Conservation (phyloP, 2,888 invertebrate species). For the Lumbricus terrestris region DNA sequence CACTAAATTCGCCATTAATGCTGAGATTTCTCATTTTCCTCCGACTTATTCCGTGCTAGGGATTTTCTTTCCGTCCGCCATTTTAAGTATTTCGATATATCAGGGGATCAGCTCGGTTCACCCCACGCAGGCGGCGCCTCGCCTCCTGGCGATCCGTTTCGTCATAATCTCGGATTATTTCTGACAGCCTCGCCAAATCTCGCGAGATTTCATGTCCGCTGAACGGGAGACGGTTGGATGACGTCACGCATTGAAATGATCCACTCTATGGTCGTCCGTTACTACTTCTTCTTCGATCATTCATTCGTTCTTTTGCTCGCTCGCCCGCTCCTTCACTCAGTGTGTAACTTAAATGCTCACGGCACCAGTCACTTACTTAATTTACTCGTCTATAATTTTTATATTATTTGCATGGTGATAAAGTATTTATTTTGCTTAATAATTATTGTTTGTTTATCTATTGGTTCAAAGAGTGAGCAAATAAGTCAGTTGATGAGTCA, state of each 20-base stretch:
- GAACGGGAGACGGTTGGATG: background rate
- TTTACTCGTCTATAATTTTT: too few species aligned
- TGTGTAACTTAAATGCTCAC: too few species aligned
- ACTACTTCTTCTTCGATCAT: too few species aligned
- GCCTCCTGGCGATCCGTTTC: background rate
- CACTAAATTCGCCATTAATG: background rate
- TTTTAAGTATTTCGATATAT: background rate
- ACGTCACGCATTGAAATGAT: background rate
- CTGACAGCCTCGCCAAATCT: background rate
- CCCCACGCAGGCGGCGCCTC: background rate
- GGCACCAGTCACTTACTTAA: too few species aligned
- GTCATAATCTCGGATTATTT: slow-evolving; percentile 4
- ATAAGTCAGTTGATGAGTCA: too few species aligned
- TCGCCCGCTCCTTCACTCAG: too few species aligned
- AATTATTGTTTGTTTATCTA: too few species aligned
- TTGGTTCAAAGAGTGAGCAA: too few species aligned
- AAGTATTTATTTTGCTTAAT: too few species aligned
- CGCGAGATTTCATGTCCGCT: background rate
- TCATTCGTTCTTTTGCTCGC: too few species aligned
- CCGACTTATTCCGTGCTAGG: background rate
- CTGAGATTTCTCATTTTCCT: background rate
- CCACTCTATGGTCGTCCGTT: too few species aligned
- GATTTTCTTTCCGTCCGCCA: background rate
- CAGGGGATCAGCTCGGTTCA: background rate
- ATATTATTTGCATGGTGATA: too few species aligned